Percentiles rank a stretch among this genome's conserved stretches.
Conservation (phyloP, 2,888 invertebrate genomes). For the Aspidiotus rigidus region DNA sequence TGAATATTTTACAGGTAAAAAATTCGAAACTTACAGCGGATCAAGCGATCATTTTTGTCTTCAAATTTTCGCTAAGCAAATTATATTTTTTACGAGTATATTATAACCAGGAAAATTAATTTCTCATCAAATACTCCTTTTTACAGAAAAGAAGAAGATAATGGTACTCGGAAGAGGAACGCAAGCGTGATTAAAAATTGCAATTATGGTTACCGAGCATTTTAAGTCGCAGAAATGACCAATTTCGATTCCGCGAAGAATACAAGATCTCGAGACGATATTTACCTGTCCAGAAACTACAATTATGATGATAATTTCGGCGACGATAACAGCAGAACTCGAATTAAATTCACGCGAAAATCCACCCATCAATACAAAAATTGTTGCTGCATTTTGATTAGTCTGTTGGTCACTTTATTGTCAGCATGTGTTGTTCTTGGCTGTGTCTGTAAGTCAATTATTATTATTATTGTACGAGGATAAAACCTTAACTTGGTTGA, state of each 20-base stretch:
- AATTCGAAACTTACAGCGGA: too few relatives aligned
- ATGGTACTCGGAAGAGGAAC: not conserved
- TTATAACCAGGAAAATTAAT: too few relatives aligned
- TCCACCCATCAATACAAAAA: constrained; percentile 75
- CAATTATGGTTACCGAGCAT: constrained; percentile 5
- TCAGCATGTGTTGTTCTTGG: constrained; percentile 58
- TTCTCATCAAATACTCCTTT: too few relatives aligned
- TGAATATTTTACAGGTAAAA: too few relatives aligned
- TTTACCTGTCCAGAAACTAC: constrained; percentile 7
- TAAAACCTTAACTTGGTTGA: constrained; percentile 1
- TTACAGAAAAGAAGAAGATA: too few relatives aligned
- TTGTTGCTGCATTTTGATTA: constrained; percentile 67
- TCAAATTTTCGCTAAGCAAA: too few relatives aligned
- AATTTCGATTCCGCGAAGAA: constrained; percentile 15
- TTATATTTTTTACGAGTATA: too few relatives aligned
- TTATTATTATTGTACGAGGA: constrained; percentile 1
- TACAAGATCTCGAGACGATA: constrained; percentile 6
- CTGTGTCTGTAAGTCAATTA: constrained; percentile 53
- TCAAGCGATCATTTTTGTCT: too few relatives aligned
- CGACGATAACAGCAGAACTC: constrained; percentile 15
- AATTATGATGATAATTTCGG: constrained; percentile 13
- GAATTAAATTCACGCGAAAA: constrained; percentile 74
- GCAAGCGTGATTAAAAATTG: constrained; percentile 13
- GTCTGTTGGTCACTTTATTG: constrained; percentile 59
- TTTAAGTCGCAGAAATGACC: constrained; percentile 4